Evolutionary conservation across 2,797 vertebrate genomes (phyloP).

Genomic region (Platalea minor): DNA sequence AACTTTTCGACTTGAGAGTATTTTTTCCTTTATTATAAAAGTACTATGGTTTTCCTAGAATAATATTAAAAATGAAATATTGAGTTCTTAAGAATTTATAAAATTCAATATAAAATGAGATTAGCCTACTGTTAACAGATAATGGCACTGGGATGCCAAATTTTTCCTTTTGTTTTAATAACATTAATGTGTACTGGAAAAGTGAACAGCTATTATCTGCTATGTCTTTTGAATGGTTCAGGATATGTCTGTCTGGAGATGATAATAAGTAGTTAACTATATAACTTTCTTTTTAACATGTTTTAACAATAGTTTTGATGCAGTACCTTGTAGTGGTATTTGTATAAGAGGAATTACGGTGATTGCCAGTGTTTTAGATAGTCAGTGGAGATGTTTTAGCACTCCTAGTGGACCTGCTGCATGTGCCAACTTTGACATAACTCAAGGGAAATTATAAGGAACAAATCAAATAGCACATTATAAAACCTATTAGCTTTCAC

Average conservation of each 20-base stretch:
- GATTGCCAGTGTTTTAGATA: slow-evolving; percentile 24
- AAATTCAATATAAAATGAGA: neutral
- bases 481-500: slow-evolving; percentile 14
- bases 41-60: neutral
- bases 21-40: slow-evolving; percentile 31
- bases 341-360: slow-evolving; percentile 15
- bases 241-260: neutral
- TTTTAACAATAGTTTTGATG: slow-evolving; percentile 49
- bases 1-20: slow-evolving; percentile 3
- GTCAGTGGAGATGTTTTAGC: slow-evolving; percentile 26
- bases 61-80: neutral
- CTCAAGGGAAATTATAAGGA: neutral
- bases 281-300: slow-evolving; percentile 38
- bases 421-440: slow-evolving; percentile 30
- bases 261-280: neutral
- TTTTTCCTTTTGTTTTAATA: neutral
- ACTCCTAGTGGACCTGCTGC: slow-evolving; percentile 12
- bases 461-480: neutral
- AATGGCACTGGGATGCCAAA: neutral
- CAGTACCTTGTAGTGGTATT: neutral
- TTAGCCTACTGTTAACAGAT: neutral
- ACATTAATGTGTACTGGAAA: neutral
- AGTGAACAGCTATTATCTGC: neutral
- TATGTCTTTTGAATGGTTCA: neutral
- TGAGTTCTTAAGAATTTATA: neutral